Evolutionary conservation across 2,888 invertebrate genomes (phyloP), one percentile per base, ranked within the genome.

Genomic region (Drosophila mimetica): DNA sequence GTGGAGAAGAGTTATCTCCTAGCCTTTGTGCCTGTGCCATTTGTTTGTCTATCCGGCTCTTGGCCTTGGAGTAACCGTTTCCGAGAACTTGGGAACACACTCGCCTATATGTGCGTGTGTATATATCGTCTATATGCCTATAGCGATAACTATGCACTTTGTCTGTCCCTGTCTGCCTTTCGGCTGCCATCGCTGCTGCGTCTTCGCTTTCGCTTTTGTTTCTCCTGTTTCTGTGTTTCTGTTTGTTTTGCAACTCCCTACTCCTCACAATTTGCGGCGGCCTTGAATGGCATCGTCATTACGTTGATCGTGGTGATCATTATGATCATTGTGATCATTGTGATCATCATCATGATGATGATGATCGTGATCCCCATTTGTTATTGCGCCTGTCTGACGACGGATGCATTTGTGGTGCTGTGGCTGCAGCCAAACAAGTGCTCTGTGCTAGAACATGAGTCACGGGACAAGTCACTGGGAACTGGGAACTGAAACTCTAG

Each of bases 1-100:
- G 36, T 39, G 44, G 14, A 47, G 25, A 25, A 42, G 53, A 34
- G 42, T 37, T 57, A 37, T 57, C 55, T 52, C 1, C 46, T 36
- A 52, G 57, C 41, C 57, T 67, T 57, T 57, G 59, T 51, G 41
- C 47, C 52, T 39, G 48, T 58, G 59, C 58, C 55, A 71, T 73
- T 54, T 75, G 65, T 78, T 70, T 75, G 72, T 80, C 67, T 58
- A 64, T 74, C 58, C 65, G 53, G 14, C 74, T 76, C 71, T 54
- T 58, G 88, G 88, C 89, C 89, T 90, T 90, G 90, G 77, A 76
- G 60, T 85, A 86, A 86, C 84, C 80, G 77, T 88, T 90, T 89
- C 90, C 80, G 79, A 89, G 89, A 89, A 89, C 77, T 78, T 59
- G 74, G 71, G 13, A 34, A 44, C 39, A 2, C 11, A 1, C 25